phyloP scores from a whole-genome alignment of 2,113 vertebrate genomes.

The Zingel zingel region DNA sequence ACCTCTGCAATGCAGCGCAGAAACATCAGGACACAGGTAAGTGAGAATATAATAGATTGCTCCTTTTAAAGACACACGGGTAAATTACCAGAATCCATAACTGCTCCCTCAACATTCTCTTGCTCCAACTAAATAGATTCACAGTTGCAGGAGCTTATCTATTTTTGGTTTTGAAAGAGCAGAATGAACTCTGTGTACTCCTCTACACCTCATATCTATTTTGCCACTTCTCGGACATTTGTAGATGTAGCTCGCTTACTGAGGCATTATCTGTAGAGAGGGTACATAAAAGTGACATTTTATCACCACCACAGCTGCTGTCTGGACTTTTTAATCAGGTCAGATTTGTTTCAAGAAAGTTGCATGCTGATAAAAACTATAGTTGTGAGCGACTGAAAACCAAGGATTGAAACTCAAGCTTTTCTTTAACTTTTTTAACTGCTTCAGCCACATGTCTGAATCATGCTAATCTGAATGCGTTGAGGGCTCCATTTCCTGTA shows the following conservation, averaged over 20 bases:
- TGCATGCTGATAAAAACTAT: background rate
- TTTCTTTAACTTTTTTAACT: background rate
- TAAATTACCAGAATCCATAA: too few relatives aligned
- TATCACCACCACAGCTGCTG: background rate
- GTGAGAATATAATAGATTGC: too few relatives aligned
- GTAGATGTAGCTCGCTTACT: background rate
- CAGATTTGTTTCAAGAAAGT: background rate
- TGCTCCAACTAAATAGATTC: background rate
- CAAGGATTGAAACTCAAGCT: background rate
- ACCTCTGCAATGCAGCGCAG: too few relatives aligned
- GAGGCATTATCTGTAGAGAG: too few relatives aligned
- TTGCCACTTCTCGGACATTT: background rate
- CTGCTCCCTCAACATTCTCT: too few relatives aligned
- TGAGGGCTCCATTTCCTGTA: background rate
- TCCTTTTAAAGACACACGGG: too few relatives aligned
- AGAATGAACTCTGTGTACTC: background rate
- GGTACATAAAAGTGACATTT: background rate
- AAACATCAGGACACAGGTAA: too few relatives aligned
- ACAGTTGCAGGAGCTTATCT: constrained; percentile 10
- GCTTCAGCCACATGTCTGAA: background rate
- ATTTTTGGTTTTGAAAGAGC: background rate
- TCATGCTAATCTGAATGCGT: background rate
- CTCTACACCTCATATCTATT: background rate
- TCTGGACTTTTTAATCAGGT: background rate
- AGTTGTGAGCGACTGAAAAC: background rate